phyloP scores from a whole-genome alignment of 2,797 vertebrate genomes.

The Gymnocypris eckloni region DNA sequence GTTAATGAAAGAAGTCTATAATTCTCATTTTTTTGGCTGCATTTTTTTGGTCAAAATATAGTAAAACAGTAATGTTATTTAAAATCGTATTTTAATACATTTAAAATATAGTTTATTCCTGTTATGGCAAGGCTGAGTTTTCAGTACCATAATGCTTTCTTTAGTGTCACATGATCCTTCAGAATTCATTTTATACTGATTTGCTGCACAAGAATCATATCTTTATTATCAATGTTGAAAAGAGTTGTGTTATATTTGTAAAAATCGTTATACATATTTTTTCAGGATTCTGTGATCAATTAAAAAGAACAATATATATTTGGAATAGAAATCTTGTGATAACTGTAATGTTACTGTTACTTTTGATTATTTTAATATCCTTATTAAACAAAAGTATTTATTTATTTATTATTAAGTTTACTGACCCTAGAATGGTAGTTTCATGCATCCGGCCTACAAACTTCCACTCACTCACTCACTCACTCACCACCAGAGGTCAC shows the following conservation, averaged over 20 bases:
- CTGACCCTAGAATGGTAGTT: background rate
- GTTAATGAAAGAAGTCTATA: background rate
- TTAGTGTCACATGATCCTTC: background rate
- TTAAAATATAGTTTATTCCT: background rate
- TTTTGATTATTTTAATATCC: background rate
- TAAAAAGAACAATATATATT: background rate
- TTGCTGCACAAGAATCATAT: background rate
- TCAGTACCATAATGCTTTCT: background rate
- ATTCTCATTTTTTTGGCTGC: background rate
- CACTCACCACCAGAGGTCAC: too few relatives aligned
- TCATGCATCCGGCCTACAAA: too few relatives aligned
- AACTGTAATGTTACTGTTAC: background rate
- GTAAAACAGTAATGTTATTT: background rate
- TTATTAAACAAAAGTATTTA: background rate
- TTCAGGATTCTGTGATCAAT: background rate
- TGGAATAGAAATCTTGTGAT: background rate
- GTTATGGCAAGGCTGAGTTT: background rate
- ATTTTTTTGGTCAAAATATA: background rate
- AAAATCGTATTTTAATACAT: background rate
- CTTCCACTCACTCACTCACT: too few relatives aligned
- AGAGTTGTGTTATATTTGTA: background rate
- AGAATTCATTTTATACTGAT: background rate
- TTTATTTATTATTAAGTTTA: background rate
- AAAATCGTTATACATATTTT: background rate
- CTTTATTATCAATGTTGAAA: background rate